Evolutionary conservation across 1,140 invertebrate genomes (phyloP).

Genomic region (Trypoxylus dichotomus): DNA sequence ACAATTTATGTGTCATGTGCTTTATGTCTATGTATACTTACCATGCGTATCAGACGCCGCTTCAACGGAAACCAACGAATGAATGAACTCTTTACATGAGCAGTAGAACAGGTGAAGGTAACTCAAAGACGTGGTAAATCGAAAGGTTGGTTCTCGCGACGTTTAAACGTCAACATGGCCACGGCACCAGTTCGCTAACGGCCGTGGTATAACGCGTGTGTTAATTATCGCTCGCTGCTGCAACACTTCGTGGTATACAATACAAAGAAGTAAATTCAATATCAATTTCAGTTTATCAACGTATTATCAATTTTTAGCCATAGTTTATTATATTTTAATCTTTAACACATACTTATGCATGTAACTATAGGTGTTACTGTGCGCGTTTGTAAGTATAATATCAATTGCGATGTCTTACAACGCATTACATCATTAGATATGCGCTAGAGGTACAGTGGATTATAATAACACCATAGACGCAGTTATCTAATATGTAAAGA

Average conservation of each 20-base stretch:
- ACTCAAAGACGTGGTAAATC: conserved; percentile 32
- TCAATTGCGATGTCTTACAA: not conserved
- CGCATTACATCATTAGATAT: not conserved
- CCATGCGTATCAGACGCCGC: not conserved
- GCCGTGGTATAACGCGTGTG: conserved; percentile 33
- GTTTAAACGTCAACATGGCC: conserved; percentile 44
- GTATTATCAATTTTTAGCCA: too few species aligned
- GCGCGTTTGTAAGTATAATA: not conserved
- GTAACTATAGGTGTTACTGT: not conserved
- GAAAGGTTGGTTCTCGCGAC: conserved; percentile 34
- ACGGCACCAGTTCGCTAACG: conserved; percentile 35
- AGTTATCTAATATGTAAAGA: not conserved
- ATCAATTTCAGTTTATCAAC: too few species aligned
- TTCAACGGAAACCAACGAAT: not conserved
- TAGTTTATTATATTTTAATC: not conserved
- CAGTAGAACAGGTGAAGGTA: conserved; percentile 36
- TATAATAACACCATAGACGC: not conserved
- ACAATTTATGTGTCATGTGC: too few species aligned
- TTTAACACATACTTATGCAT: not conserved
- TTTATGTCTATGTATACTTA: too few species aligned
- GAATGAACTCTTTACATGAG: conserved; percentile 33
- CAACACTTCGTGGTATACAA: not conserved
- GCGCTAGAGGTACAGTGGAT: not conserved
- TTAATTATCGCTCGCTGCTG: not conserved
- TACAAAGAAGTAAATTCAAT: too few species aligned